Evolutionary conservation across 2,888 invertebrate genomes (phyloP).

Genomic region (Corbicula japonica): DNA sequence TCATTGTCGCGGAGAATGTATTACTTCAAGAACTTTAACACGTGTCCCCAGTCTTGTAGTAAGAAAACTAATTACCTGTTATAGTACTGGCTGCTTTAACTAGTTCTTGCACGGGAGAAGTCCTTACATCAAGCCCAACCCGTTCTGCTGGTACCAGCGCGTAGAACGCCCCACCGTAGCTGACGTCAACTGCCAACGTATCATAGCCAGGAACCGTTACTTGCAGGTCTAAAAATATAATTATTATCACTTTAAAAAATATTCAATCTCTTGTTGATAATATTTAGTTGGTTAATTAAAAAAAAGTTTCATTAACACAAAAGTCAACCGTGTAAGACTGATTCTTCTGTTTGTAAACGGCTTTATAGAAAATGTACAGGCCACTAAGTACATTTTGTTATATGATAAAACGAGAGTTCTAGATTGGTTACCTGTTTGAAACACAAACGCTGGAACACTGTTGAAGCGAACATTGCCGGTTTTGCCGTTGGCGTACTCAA

Average conservation of each 20-base stretch:
- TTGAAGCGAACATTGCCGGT: slow-evolving; percentile 83
- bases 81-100: slow-evolving; percentile 67
- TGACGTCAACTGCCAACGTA: slow-evolving; percentile 80
- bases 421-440: slow-evolving; percentile 75
- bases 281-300: neutral
- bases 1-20: neutral
- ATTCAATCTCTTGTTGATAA: neutral
- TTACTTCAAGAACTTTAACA: neutral
- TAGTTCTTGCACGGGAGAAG: slow-evolving; percentile 63
- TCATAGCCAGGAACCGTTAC: slow-evolving; percentile 73
- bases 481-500: slow-evolving; percentile 69
- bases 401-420: neutral
- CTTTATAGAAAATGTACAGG: neutral
- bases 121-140: slow-evolving; percentile 77
- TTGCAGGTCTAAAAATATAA: slow-evolving; percentile 66
- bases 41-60: neutral
- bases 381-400: neutral
- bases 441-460: slow-evolving; percentile 86
- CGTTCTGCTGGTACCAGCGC: slow-evolving; percentile 80
- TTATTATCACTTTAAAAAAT: neutral
- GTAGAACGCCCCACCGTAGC: slow-evolving; percentile 86
- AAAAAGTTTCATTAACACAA: no score
- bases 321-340: no score
- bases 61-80: slow-evolving; percentile 20
- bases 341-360: neutral